These are phyloP conservation scores for Apteryx owenii DNA, from an alignment of 2,113 vertebrate genomes.

Conservation along the genomic window DNA sequence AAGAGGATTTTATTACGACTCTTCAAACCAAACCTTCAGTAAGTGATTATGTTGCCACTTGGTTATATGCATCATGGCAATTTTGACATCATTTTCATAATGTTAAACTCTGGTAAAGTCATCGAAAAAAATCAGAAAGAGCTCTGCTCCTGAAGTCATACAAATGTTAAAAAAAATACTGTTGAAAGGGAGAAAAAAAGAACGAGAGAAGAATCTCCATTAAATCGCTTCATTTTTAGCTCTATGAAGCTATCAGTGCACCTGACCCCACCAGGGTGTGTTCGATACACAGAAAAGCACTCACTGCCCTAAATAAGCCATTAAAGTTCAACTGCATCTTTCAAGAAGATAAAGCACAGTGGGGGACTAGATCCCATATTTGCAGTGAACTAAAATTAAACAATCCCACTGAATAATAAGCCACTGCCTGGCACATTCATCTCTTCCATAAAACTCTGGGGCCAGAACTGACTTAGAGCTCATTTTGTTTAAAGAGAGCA, in stretches of 20 bases:
- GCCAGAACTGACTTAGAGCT: neutral
- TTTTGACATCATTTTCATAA: neutral
- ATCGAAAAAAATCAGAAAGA: neutral
- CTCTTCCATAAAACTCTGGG: neutral
- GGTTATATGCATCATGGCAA: neutral
- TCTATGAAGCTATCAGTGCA: neutral
- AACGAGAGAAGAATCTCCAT: neutral
- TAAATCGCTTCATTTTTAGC: neutral
- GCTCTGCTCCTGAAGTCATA: neutral
- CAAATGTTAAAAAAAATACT: neutral
- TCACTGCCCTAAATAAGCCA: neutral
- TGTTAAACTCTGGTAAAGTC: neutral
- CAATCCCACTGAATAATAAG: neutral
- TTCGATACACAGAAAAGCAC: neutral
- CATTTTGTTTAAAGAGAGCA: neutral
- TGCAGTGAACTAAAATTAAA: conserved; percentile 1
- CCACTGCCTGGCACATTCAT: neutral
- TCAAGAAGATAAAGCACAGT: neutral
- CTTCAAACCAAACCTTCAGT: neutral
- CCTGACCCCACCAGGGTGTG: neutral
- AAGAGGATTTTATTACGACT: neutral
- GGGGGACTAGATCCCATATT: neutral
- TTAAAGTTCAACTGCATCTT: neutral
- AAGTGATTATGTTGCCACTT: neutral
- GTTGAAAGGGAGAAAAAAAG: neutral